Evolutionary conservation across 2,113 vertebrate genomes (phyloP).

Genomic region (Egretta garzetta): DNA sequence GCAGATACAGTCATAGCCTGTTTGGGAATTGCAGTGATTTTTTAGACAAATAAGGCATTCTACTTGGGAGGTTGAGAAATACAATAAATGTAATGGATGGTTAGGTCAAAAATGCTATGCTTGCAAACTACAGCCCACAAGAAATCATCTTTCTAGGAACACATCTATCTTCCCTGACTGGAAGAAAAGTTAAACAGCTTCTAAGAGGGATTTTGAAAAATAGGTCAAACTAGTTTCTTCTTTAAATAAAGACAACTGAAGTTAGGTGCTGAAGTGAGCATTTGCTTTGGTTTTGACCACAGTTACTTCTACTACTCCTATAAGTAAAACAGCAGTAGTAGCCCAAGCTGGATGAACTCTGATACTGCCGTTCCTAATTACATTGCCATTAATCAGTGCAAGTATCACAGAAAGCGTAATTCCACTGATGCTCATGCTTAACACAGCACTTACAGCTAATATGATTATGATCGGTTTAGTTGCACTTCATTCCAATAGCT

Average conservation of each 20-base stretch:
- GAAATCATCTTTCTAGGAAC: constrained; percentile 19
- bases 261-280: background rate
- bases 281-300: background rate
- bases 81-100: background rate
- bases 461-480: background rate
- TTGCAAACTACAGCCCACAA: background rate
- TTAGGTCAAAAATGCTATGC: background rate
- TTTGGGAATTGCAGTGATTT: background rate
- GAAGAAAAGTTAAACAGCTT: background rate
- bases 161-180: background rate
- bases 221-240: background rate
- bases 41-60: constrained; percentile 47
- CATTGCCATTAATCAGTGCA: background rate
- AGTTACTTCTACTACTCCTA: background rate
- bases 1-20: background rate
- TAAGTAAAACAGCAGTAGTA: background rate
- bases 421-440: background rate
- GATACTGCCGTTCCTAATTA: background rate
- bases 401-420: background rate
- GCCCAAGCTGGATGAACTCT: background rate
- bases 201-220: background rate
- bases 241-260: background rate
- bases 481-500: background rate
- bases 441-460: background rate
- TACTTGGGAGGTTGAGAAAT: background rate